Base-by-base conservation (phyloP, 2,888 invertebrate species). In the Nipponacmea schrenckii region DNA sequence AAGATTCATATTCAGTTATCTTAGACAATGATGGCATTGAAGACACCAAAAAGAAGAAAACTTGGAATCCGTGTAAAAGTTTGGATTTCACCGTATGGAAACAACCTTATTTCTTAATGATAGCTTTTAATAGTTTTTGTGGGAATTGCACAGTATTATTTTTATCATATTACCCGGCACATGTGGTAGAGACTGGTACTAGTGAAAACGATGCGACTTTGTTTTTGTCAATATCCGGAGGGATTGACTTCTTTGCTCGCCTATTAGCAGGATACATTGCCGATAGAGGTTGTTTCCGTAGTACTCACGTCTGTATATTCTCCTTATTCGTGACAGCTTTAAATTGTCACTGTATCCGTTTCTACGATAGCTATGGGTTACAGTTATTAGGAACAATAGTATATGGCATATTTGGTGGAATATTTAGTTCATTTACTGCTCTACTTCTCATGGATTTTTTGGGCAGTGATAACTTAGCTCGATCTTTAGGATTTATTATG, bases 381-480 rank as follows among this genome's bases (percentile, higher is more conserved):
- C 69, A 82, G 39, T 64, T 78, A 20, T 69, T 77, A 10, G 77
- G 76, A 63, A 75, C 77, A 14, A 77, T 76, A 0, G 50, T 79
- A 15, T 74, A 77, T 62, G 83, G 82, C 5, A 27, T 78, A 17
- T 79, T 79, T 56, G 78, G 77, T 7, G 75, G 81, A 1, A 74
- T 76, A 10, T 80, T 78, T 68, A 77, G 76, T 64, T 77, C 78
- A 24, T 50, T 83, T 64, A 75, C 76, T 26, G 75, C 81, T 1
- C 73, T 80, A 4, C 63, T 81, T n/a, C 70, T 81, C 10, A 78
- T 79, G 0, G 82, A 83, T 39, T 79, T 81, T 44, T 75, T 80
- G 1, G 83, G 83, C 2, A 62, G 81, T 26, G 77, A 75, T 1
- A 72, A 78, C 64, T 72, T 83, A 31, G 66, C 77, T 0, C 73